phyloP scores from a whole-genome alignment of 2,888 invertebrate species.

The Rotaria magnacalcarata region DNA sequence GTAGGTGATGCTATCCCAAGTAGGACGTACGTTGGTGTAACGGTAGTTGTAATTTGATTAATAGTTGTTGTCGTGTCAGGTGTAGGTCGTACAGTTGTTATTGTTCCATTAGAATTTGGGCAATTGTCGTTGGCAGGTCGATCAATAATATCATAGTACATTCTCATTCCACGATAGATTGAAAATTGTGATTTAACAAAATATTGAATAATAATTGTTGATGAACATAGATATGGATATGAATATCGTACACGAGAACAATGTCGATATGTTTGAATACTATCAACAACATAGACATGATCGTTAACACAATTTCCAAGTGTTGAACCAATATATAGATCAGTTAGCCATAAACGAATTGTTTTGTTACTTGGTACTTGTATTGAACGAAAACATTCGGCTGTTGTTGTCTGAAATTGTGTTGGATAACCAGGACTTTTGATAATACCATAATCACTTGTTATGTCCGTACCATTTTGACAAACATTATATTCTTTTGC shows the following conservation, averaged over 20 bases:
- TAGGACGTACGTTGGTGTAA: background rate
- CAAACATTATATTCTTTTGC: background rate
- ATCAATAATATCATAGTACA: slow-evolving; percentile 15
- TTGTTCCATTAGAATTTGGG: background rate
- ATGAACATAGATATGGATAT: slow-evolving; percentile 15
- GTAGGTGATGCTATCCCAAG: background rate
- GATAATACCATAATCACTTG: background rate
- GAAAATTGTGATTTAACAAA: background rate
- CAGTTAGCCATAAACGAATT: slow-evolving; percentile 16
- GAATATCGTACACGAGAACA: background rate
- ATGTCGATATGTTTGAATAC: background rate
- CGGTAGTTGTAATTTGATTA: background rate
- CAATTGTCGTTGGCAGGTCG: background rate
- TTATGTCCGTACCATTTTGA: slow-evolving; percentile 23
- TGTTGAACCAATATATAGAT: background rate
- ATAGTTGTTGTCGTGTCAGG: background rate
- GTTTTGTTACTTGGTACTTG: background rate
- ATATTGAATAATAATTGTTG: slow-evolving; percentile 8
- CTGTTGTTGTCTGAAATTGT: background rate
- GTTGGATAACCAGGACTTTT: slow-evolving; percentile 19
- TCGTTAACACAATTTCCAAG: background rate
- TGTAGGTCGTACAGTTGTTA: background rate
- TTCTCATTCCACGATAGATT: background rate
- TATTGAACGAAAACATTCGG: slow-evolving; percentile 25
- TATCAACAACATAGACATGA: slow-evolving; percentile 24